Conservation (phyloP, 2,113 vertebrate genomes). For the Coregonus clupeaformis region DNA sequence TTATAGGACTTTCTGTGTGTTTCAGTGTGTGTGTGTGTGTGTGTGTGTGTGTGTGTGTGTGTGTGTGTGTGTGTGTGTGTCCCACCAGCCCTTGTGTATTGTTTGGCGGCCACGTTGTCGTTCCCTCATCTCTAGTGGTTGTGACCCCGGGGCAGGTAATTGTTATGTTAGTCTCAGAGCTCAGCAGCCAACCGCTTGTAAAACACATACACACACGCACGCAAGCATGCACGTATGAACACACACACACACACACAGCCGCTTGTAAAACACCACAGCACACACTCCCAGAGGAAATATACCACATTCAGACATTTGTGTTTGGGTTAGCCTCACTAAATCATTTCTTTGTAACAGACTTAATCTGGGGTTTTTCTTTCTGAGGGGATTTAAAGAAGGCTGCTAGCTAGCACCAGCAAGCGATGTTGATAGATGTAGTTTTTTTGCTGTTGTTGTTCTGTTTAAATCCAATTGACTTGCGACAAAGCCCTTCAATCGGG, state of each 20-base stretch:
- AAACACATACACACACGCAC: neutral
- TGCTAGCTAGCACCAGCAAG: conserved; percentile 51
- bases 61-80: too few species aligned
- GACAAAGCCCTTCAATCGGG: conserved; percentile 66
- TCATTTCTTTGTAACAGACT: conserved; percentile 65
- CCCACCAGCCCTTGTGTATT: neutral
- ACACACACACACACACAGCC: neutral
- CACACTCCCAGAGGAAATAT: conserved; percentile 68
- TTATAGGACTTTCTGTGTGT: conserved; percentile 6
- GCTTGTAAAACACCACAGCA: conserved; percentile 17
- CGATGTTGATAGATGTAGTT: conserved; percentile 17
- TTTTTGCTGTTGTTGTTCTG: conserved; percentile 36
- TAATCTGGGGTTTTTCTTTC: conserved; percentile 61
- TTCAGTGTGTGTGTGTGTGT: conserved; percentile 8
- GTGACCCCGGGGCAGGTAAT: conserved; percentile 24
- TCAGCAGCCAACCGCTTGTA: neutral
- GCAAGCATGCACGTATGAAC: conserved; percentile 48
- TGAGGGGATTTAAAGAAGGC: conserved; percentile 48
- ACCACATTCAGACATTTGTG: conserved; percentile 67
- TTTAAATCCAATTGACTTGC: conserved; percentile 58
- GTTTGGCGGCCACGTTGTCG: conserved; percentile 11
- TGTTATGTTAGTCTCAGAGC: conserved; percentile 34
- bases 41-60: too few species aligned
- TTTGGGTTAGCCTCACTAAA: conserved; percentile 63
- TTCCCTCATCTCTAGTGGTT: conserved; percentile 19